phyloP scores from a whole-genome alignment of 2,113 vertebrate species.

The Todiramphus saurophagus region DNA sequence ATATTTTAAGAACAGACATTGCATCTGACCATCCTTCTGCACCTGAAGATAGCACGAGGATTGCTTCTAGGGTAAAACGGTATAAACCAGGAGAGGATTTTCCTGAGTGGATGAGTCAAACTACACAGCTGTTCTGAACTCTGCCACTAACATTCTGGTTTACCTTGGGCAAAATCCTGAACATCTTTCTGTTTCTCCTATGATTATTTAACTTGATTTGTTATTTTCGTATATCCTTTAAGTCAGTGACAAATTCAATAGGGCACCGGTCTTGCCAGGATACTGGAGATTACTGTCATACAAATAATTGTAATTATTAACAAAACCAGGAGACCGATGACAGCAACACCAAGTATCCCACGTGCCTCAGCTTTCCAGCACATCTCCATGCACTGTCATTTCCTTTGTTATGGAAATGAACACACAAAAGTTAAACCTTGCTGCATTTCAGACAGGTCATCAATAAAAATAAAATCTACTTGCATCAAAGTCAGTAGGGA shows the following conservation, averaged over 20 bases:
- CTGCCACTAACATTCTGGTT: background rate
- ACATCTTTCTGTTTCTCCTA: background rate
- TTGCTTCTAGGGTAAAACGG: no score
- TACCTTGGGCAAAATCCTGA: background rate
- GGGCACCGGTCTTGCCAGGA: background rate
- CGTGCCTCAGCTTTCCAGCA: background rate
- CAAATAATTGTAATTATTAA: background rate
- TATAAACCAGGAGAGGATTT: background rate
- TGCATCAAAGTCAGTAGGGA: background rate
- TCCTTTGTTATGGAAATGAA: background rate
- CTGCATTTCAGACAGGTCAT: background rate
- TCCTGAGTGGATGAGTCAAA: background rate
- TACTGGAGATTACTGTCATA: background rate
- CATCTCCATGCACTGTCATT: background rate
- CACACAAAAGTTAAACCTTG: accelerated
- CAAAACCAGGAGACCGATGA: background rate
- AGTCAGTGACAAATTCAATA: background rate
- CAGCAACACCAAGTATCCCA: background rate
- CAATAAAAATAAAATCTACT: background rate
- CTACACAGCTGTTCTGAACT: background rate
- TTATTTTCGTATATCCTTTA: background rate
- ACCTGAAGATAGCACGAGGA: background rate
- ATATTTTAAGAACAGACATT: background rate
- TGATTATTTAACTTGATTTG: background rate
- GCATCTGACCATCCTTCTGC: background rate